phyloP scores from a whole-genome alignment of 2,888 invertebrate genomes.

The Drosophila mercatorum region DNA sequence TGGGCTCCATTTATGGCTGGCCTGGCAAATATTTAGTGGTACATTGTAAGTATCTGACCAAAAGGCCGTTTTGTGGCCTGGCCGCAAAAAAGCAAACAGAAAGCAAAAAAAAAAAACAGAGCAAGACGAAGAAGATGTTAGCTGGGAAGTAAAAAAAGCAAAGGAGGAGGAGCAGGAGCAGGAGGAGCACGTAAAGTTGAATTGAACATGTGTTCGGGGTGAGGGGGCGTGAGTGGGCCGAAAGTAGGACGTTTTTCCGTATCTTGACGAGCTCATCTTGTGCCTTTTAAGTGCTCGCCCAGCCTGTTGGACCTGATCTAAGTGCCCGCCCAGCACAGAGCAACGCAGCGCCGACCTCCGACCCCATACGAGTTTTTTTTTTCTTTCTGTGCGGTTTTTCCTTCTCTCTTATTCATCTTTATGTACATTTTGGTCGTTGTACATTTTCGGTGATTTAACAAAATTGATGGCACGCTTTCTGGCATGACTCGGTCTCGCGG shows the following conservation, averaged over 20 bases:
- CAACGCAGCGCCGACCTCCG: not conserved
- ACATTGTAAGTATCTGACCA: slow-evolving; percentile 43
- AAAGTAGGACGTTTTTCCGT: slow-evolving; percentile 31
- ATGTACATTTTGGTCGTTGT: slow-evolving; percentile 48
- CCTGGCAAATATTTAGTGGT: slow-evolving; percentile 54
- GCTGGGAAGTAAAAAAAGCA: not conserved
- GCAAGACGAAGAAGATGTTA: not conserved
- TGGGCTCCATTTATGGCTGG: slow-evolving; percentile 25
- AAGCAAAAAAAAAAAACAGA: not conserved
- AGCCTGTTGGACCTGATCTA: slow-evolving; percentile 26
- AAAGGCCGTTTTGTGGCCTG: slow-evolving; percentile 45
- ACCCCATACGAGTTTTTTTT: slow-evolving; percentile 11
- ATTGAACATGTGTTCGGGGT: slow-evolving; percentile 65
- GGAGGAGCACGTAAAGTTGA: slow-evolving; percentile 36
- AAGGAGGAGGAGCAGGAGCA: not conserved
- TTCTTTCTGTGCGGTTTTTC: slow-evolving; percentile 12
- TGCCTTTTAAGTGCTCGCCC: slow-evolving; percentile 66
- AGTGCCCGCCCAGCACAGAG: not conserved
- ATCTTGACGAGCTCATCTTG: slow-evolving; percentile 74
- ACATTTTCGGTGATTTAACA: slow-evolving; percentile 71
- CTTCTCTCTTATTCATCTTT: slow-evolving; percentile 41
- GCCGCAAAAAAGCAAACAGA: not conserved
- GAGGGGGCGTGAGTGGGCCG: not conserved
- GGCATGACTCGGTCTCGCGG: slow-evolving; percentile 50
- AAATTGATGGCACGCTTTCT: slow-evolving; percentile 72